phyloP scores from a whole-genome alignment of 1,140 invertebrate genomes.

The Sinonovacula constricta region DNA sequence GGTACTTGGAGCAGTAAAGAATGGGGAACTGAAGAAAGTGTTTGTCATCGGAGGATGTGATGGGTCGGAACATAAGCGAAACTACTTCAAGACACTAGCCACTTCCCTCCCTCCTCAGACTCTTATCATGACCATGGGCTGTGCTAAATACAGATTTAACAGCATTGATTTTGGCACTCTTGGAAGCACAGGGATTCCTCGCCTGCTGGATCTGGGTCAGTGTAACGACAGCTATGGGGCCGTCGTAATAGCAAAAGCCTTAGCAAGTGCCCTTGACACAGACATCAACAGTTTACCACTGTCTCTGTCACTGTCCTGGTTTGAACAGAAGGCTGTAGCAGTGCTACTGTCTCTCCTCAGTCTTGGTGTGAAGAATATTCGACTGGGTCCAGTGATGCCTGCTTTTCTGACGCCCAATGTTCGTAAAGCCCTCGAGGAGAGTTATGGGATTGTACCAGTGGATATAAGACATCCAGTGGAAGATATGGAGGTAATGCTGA shows the following conservation, averaged over 20 bases:
- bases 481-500: slow-evolving; percentile 59
- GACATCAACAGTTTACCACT: slow-evolving; percentile 63
- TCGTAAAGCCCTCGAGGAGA: slow-evolving; percentile 45
- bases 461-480: slow-evolving; percentile 57
- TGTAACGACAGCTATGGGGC: slow-evolving; percentile 66
- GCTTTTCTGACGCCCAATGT: slow-evolving; percentile 62
- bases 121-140: slow-evolving; percentile 64
- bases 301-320: slow-evolving; percentile 61
- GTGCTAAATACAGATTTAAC: slow-evolving; percentile 65
- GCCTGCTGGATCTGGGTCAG: slow-evolving; percentile 64
- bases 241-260: slow-evolving; percentile 55
- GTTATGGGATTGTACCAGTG: slow-evolving; percentile 53
- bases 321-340: slow-evolving; percentile 66
- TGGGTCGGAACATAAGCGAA: slow-evolving; percentile 64
- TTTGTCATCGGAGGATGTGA: slow-evolving; percentile 66
- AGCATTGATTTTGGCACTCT: slow-evolving; percentile 55
- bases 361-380: slow-evolving; percentile 64
- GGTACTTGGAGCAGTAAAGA: slow-evolving; percentile 58
- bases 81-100: slow-evolving; percentile 59
- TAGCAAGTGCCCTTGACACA: slow-evolving; percentile 60
- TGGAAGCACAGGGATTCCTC: slow-evolving; percentile 62
- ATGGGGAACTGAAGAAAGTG: slow-evolving; percentile 55
- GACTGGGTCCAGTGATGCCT: slow-evolving; percentile 60
- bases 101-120: slow-evolving; percentile 54
- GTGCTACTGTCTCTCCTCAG: slow-evolving; percentile 59